Conservation (phyloP, 30 jellyfish, hydroid and myxozoan genomes). For the Calvadosia cruxmelitensis region DNA sequence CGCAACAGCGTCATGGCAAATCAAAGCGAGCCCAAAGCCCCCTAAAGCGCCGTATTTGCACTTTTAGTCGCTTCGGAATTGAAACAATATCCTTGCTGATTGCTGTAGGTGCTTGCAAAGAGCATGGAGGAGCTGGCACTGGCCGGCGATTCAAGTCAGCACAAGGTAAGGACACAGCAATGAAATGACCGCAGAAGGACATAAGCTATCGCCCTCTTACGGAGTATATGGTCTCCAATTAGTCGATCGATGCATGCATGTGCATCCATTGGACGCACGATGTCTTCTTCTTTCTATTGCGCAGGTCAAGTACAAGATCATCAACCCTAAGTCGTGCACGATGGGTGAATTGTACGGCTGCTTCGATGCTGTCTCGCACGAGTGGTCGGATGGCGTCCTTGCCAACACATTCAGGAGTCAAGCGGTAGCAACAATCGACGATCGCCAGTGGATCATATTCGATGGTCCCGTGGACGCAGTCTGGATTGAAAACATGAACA, state of each 20-base stretch:
- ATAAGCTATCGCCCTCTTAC: no score
- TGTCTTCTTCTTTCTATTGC: no score
- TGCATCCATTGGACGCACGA: no score
- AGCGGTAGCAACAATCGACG: constrained; percentile 80
- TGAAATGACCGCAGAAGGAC: no score
- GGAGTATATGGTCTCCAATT: no score
- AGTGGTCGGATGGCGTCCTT: constrained; percentile 93
- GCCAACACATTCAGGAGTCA: constrained; percentile 83
- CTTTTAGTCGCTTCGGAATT: no score
- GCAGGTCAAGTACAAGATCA: constrained; percentile 87
- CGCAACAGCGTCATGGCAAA: no score
- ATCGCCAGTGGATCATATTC: constrained; percentile 77
- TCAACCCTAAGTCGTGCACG: constrained; percentile 83
- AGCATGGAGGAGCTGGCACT: constrained; percentile 69
- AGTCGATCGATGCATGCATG: no score
- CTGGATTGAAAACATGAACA: constrained; percentile 94
- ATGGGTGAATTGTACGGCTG: constrained; percentile 93
- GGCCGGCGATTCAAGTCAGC: constrained; percentile 57
- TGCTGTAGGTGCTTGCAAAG: constrained; percentile 59
- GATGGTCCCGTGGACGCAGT: constrained; percentile 99
- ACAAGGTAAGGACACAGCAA: constrained; percentile 50
- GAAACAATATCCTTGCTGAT: background rate
- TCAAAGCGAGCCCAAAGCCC: no score
- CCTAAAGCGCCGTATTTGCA: no score
- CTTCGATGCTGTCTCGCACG: constrained; percentile 93